Percentiles rank a stretch among this genome's conserved stretches.
Conservation (phyloP, 2,113 vertebrate species). For the Collichthys lucidus region DNA sequence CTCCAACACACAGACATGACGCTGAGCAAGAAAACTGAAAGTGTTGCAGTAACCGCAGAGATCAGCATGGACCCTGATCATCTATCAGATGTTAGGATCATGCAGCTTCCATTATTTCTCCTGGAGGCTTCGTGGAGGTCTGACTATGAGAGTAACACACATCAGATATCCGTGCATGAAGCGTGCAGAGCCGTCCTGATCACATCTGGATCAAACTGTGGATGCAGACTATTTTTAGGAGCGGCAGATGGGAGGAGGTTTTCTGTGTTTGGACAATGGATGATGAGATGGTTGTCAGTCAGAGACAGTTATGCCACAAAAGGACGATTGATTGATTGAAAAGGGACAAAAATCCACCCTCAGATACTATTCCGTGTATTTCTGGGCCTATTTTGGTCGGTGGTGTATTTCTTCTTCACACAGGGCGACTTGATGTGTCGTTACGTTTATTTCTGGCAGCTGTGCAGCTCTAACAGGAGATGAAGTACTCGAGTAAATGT, state of each 20-base stretch:
- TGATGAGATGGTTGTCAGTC: conserved; percentile 67
- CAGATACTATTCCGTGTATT: conserved; percentile 24
- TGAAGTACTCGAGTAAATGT: not conserved
- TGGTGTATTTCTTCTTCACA: conserved; percentile 25
- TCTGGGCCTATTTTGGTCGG: conserved; percentile 10
- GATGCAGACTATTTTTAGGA: conserved; percentile 52
- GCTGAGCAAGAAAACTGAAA: not conserved
- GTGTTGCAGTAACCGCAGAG: not conserved
- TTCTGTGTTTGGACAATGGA: conserved; percentile 58
- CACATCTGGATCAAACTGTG: conserved; percentile 53
- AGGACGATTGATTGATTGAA: conserved; percentile 45
- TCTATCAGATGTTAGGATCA: not conserved
- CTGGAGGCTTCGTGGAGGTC: conserved; percentile 9
- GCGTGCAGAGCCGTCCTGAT: conserved; percentile 10
- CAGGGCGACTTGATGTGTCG: not conserved
- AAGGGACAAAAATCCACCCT: conserved; percentile 44
- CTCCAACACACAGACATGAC: not conserved
- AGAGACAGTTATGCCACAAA: conserved; percentile 37
- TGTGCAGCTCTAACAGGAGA: not conserved
- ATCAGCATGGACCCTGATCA: no score
- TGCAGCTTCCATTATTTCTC: not conserved
- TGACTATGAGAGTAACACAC: conserved; percentile 2
- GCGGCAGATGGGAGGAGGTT: conserved; percentile 65
- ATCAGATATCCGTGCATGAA: not conserved
- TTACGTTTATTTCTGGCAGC: conserved; percentile 16